Evolutionary conservation across 2,797 vertebrate species (phyloP).

Genomic region (Poecilia wingei): DNA sequence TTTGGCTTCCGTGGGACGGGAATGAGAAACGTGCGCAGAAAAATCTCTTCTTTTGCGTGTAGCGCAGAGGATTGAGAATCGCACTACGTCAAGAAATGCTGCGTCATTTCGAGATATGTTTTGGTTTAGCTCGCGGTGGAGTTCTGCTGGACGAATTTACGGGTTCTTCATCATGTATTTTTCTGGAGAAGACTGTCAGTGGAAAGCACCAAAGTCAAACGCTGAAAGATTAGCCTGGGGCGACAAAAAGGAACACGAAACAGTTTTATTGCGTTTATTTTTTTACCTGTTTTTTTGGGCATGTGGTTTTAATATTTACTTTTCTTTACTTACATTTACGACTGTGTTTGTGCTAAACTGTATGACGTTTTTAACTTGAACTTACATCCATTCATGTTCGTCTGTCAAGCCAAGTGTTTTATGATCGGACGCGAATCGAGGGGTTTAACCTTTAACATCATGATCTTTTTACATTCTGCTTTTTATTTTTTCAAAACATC

Average conservation of each 20-base stretch:
- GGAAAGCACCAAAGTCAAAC: constrained; percentile 70
- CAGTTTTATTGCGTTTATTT: constrained; percentile 86
- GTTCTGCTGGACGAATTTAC: constrained; percentile 26
- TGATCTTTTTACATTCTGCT: constrained; percentile 61
- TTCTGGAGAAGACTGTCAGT: constrained; percentile 40
- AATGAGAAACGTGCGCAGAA: constrained; percentile 27
- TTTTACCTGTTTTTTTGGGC: constrained; percentile 82
- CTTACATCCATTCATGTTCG: constrained; percentile 77
- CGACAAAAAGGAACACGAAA: constrained; percentile 70
- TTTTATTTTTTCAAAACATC: constrained; percentile 69
- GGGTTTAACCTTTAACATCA: constrained; percentile 73
- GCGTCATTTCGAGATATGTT: constrained; percentile 35
- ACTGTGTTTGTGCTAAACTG: constrained; percentile 83
- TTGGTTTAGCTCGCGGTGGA: constrained; percentile 47
- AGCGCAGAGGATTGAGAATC: constrained; percentile 55
- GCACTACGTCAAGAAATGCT: constrained; percentile 48
- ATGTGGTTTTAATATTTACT: constrained; percentile 85
- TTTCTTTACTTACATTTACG: constrained; percentile 75
- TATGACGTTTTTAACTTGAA: constrained; percentile 81
- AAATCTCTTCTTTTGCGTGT: constrained; percentile 50
- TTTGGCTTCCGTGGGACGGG: constrained; percentile 19
- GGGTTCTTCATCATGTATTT: constrained; percentile 34
- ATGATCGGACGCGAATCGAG: constrained; percentile 86
- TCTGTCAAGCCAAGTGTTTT: constrained; percentile 77
- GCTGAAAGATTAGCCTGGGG: constrained; percentile 72